These are phyloP conservation scores for Propithecus perrieri DNA, from an alignment of 2,797 vertebrate genomes.

Conservation along the genomic window DNA sequence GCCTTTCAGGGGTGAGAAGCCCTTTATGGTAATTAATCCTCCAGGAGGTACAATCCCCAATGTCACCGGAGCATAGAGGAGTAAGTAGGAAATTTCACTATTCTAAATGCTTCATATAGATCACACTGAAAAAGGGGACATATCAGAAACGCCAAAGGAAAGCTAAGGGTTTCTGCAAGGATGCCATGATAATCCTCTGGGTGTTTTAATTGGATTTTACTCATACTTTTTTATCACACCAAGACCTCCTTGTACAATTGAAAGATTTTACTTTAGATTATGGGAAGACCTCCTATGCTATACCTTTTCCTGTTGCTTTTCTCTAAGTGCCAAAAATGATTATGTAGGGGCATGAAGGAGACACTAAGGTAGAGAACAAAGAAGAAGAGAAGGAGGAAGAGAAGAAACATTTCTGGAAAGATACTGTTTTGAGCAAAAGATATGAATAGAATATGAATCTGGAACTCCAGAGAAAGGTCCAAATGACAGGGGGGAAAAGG, in stretches of 20 bases:
- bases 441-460: not conserved
- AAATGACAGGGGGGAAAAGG: not conserved
- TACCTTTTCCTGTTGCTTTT: not conserved
- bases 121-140: not conserved
- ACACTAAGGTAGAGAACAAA: not conserved
- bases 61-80: conserved; percentile 63
- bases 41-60: conserved; percentile 67
- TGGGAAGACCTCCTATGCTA: not conserved
- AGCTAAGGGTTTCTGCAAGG: not conserved
- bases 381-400: not conserved
- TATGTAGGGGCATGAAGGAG: not conserved
- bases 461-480: not conserved
- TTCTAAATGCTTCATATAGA: not conserved
- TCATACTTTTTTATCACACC: not conserved
- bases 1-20: conserved; percentile 63
- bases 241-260: not conserved
- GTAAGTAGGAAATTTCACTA: conserved; percentile 45
- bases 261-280: not conserved
- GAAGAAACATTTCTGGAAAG: not conserved
- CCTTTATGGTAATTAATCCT: conserved; percentile 78
- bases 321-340: not conserved
- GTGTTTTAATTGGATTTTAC: not conserved
- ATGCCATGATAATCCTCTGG: not conserved
- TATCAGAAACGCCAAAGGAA: conserved; percentile 19
- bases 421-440: not conserved